phyloP scores from a whole-genome alignment of 2,113 vertebrate genomes.

The Cochlearius cochlearius region DNA sequence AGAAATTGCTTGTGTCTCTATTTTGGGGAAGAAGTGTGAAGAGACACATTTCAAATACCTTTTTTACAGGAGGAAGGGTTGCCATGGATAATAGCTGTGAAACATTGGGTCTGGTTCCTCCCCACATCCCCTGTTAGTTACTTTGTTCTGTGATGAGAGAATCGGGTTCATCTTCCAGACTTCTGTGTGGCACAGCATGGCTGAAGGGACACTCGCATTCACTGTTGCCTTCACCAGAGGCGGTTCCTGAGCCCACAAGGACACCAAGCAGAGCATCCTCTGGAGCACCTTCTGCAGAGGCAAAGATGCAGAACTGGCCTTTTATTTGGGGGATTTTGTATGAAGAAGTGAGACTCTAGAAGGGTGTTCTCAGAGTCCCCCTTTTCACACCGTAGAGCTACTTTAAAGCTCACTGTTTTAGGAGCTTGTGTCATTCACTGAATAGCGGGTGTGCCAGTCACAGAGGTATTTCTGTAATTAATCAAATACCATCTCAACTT shows the following conservation, averaged over 20 bases:
- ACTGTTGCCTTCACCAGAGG: background rate
- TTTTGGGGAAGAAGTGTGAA: background rate
- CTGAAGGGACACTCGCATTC: background rate
- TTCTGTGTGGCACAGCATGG: background rate
- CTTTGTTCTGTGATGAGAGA: background rate
- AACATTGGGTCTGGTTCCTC: background rate
- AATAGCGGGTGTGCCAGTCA: background rate
- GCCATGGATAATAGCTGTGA: background rate
- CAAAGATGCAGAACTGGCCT: background rate
- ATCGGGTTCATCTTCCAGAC: background rate
- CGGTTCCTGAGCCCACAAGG: background rate
- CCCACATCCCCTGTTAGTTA: background rate
- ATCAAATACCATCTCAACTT: background rate
- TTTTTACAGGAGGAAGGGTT: background rate
- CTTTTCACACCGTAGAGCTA: background rate
- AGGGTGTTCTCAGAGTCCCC: background rate
- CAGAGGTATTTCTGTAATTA: background rate
- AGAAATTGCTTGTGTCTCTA: background rate
- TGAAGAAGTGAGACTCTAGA: background rate
- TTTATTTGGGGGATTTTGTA: background rate
- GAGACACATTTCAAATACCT: background rate
- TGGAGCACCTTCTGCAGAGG: background rate
- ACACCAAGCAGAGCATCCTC: background rate
- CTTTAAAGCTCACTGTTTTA: background rate
- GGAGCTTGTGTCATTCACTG: background rate